Base-by-base conservation (phyloP, 2,113 vertebrate genomes). In the Orientallactaga bullata region DNA sequence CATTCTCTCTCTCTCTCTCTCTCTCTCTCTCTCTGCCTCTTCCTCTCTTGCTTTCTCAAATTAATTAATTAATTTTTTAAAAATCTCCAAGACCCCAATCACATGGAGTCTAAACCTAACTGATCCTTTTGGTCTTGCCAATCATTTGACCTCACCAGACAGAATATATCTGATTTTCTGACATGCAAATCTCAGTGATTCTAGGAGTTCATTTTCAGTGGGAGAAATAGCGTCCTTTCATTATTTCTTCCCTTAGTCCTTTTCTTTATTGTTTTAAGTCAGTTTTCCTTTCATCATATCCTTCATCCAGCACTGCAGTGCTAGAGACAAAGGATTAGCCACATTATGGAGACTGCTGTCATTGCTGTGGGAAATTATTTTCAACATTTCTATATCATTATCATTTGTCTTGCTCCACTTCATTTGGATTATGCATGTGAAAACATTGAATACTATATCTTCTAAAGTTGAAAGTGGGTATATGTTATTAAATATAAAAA, bases 401-500 rank as follows among this genome's bases (percentile, higher is more conserved):
- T 71, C 24, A 28, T 87, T 84, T 94, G n/a, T 81, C 42, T 55
- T 88, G 17, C 18, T 85, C 6, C 21, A 92, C 47, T 65, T 60
- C 71, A 85, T 63, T 91, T 80, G 32, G 51, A 71, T 68, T 91
- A 83, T 83, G n/a, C 61, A 82, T 2, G 4, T 58, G 94, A 51
- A 84, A 88, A 65, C 61, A 71, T 55, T 74, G 61, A 85, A 73
- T 80, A 79, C 30, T 85, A 61, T 76, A 42, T 86, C 51, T 73
- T 47, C 42, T 94, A 94, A 88, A 87, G 39, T 73, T 84, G 30
- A 92, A 95, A 77, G 60, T 85, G 68, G 18, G 18, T 87, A 81
- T 51, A 61, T 87, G 23, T 69, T 90, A 30, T 87, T 95, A 95
- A 89, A 92, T 91, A 73, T 73, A 71, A 85, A 85, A 86, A 12